Evolutionary conservation across 2,113 vertebrate genomes (phyloP).

Genomic region (Hassar affinis): DNA sequence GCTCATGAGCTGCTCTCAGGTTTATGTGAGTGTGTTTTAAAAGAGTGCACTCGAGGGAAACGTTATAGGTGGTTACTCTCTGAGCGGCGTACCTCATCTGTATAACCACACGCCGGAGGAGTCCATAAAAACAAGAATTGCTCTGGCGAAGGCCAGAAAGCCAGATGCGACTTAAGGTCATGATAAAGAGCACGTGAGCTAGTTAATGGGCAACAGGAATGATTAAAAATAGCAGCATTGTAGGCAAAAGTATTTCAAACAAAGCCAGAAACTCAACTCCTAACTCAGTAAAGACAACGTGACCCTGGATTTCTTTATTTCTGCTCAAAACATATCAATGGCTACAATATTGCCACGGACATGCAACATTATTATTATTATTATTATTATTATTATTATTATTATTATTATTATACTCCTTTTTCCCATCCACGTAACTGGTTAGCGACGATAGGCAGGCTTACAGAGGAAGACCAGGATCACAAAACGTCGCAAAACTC

Average conservation of each 20-base stretch:
- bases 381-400: not conserved
- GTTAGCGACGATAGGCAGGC: not conserved
- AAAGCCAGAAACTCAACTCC: not conserved
- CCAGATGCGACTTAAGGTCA: slow-evolving; percentile 35
- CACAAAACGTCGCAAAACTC: not conserved
- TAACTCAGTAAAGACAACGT: not conserved
- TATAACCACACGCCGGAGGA: slow-evolving; percentile 13
- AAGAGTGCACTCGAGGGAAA: slow-evolving; percentile 49
- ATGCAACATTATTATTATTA: not conserved
- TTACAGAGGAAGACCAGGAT: not conserved
- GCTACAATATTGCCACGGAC: not conserved
- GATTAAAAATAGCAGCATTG: slow-evolving; percentile 16
- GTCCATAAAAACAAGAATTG: slow-evolving; percentile 32
- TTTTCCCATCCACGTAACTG: not conserved
- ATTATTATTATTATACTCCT: not conserved
- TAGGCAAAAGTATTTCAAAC: not conserved
- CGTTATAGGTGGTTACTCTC: slow-evolving; percentile 50
- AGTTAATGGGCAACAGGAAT: not conserved
- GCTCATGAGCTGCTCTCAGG: slow-evolving; percentile 39
- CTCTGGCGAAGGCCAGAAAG: not conserved
- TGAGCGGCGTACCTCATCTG: slow-evolving; percentile 40
- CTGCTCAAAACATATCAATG: not conserved
- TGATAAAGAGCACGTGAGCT: not conserved
- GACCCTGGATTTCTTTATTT: not conserved
- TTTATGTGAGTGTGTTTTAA: slow-evolving; percentile 54